phyloP scores from a whole-genome alignment of 2,797 vertebrate species.

The Pogonophryne albipinna region DNA sequence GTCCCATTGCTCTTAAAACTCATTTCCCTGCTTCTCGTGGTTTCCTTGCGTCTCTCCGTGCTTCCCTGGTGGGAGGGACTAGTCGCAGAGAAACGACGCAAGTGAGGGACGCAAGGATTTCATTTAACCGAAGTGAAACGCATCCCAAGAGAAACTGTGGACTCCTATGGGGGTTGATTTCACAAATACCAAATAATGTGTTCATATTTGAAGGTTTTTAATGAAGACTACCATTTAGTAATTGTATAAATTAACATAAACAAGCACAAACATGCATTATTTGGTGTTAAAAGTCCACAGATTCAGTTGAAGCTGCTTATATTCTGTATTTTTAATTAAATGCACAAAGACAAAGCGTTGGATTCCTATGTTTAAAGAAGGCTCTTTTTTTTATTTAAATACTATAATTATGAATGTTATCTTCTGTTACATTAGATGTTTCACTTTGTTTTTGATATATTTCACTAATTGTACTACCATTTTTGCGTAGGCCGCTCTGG shows the following conservation, averaged over 20 bases:
- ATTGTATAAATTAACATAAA: conserved; percentile 2
- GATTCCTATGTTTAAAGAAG: conserved; percentile 25
- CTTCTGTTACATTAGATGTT: conserved; percentile 55
- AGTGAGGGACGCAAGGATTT: no score
- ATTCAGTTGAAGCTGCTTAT: conserved; percentile 13
- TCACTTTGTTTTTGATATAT: conserved; percentile 60
- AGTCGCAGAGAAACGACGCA: no score
- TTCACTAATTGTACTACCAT: conserved; percentile 65
- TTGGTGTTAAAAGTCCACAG: conserved; percentile 10
- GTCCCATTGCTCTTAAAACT: no score
- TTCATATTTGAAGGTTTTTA: conserved; percentile 15
- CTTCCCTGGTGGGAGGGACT: no score
- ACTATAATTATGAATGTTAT: conserved; percentile 57
- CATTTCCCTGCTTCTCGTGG: no score
- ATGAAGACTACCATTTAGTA: not conserved
- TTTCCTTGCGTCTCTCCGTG: no score
- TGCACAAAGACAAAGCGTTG: conserved; percentile 13
- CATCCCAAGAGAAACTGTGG: conserved; percentile 14
- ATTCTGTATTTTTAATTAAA: conserved; percentile 5
- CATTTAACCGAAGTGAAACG: no score
- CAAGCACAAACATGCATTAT: conserved; percentile 39
- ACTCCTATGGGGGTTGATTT: not conserved
- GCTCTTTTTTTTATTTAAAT: conserved; percentile 66
- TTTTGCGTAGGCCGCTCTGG: conserved; percentile 59
- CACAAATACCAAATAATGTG: conserved; percentile 14